Evolutionary conservation across 2,888 invertebrate genomes (phyloP).

Genomic region (Matsumyia berberina): DNA sequence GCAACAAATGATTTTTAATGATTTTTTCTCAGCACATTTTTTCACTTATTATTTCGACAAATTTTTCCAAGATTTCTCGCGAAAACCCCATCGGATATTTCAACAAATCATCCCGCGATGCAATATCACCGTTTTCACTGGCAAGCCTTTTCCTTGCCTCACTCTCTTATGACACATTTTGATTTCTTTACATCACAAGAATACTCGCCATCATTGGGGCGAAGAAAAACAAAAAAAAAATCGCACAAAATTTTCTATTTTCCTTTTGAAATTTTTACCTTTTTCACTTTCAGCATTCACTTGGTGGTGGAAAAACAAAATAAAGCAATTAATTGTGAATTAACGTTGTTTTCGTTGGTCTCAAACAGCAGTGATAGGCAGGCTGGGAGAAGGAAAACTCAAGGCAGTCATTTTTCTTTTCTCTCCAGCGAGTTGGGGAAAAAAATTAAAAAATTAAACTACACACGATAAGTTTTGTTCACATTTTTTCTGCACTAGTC

Average conservation of each 20-base stretch:
- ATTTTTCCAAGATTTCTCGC: constrained; percentile 36
- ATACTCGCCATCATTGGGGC: constrained; percentile 17
- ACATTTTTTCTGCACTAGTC: constrained; percentile 60
- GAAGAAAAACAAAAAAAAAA: constrained; percentile 60
- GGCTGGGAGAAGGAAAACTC: constrained; percentile 32
- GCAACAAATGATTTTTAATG: constrained; percentile 77
- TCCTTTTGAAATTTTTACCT: constrained; percentile 57
- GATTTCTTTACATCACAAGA: constrained; percentile 39
- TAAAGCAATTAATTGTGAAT: constrained; percentile 69
- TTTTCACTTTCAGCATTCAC: constrained; percentile 75
- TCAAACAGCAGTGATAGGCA: constrained; percentile 23
- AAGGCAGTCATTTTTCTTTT: constrained; percentile 25
- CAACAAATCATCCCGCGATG: background rate
- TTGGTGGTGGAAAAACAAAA: constrained; percentile 70
- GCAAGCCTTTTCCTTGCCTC: constrained; percentile 23
- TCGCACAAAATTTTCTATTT: constrained; percentile 71
- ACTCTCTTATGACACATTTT: constrained; percentile 65
- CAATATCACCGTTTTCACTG: constrained; percentile 20
- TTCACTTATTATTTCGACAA: constrained; percentile 39
- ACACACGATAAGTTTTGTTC: constrained; percentile 59
- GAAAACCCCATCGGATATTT: constrained; percentile 14
- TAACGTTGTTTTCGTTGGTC: constrained; percentile 71
- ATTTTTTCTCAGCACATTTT: constrained; percentile 67
- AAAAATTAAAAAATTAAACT: constrained; percentile 45
- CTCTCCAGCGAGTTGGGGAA: background rate